Base-by-base conservation (phyloP, 2,797 vertebrate genomes). In the Chrosomus eos region DNA sequence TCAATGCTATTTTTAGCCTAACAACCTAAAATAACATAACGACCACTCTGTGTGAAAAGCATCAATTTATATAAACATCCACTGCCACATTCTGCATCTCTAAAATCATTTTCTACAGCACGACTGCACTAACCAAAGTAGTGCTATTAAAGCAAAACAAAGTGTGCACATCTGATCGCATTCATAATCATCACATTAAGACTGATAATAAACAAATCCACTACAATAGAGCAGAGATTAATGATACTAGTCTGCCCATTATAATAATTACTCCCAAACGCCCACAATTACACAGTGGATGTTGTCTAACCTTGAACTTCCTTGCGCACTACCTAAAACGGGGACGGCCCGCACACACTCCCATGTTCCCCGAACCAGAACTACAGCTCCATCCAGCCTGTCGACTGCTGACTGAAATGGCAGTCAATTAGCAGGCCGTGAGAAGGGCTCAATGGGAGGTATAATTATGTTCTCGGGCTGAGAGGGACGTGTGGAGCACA, bases 401-500 rank as follows among this genome's bases (percentile, higher is more conserved):
- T 62, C 26, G 23, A 84, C 77, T 40, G 82, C 75, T 74, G 78
- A 79, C 85, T 82, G 82, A 67, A 85, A 82, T 77, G 80, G 55
- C 81, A 88, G 87, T 87, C 84, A 89, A 85, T 87, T 84, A 89
- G 86, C 86, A 85, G 81, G 38, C 67, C 66, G 79, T 81, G 60
- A 82, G 83, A 70, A 80, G 70, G 67, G 77, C 68, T 83, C 81
- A 76, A 88, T 87, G 85, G 81, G 83, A 87, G 88, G 85, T 85
- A 80, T 88, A 89, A 90, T 88, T 89, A 88, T 85, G 84, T 62
- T 84, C 86, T 86, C 78, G 67, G 74, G 80, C 76, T 81, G 81
- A 82, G 79, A 83, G 75, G 66, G 68, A 83, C 38, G 68, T 76
- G 77, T 77, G 38, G 76, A 68, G 81, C 67, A 67, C 79, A 73